Conservation (phyloP, 2,113 vertebrate genomes). For the Bagarius yarrelli region DNA sequence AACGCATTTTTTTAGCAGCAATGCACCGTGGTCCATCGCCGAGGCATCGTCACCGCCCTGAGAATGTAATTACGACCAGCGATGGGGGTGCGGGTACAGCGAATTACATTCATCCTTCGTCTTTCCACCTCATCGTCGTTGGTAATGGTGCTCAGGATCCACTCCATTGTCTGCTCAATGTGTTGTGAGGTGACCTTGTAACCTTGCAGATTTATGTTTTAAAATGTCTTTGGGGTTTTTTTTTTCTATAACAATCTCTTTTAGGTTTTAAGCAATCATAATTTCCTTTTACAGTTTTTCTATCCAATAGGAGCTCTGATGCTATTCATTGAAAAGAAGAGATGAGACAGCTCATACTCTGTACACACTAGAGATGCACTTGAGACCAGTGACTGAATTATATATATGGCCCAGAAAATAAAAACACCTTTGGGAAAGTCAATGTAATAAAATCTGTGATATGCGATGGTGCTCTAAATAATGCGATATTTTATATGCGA, state of each 20-base stretch:
- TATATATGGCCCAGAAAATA: no score
- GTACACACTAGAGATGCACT: neutral
- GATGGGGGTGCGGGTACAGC: conserved; percentile 1
- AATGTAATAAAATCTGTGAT: no score
- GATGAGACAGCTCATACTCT: neutral
- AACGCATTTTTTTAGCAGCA: conserved; percentile 32
- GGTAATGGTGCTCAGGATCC: conserved; percentile 25
- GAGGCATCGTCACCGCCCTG: neutral
- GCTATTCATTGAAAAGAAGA: conserved; percentile 16
- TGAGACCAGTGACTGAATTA: no score
- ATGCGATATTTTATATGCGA: no score
- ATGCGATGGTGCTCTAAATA: no score
- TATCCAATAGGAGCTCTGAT: conserved; percentile 9
- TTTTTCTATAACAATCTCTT: conserved; percentile 19
- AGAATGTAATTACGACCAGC: conserved; percentile 30
- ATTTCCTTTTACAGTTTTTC: conserved; percentile 1
- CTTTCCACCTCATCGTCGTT: conserved; percentile 12
- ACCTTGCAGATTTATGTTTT: conserved; percentile 32
- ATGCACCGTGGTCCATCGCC: conserved; percentile 11
- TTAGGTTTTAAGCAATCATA: conserved; percentile 28
- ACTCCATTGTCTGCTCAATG: conserved; percentile 37
- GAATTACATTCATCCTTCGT: conserved; percentile 16
- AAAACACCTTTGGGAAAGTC: no score
- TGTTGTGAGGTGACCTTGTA: conserved; percentile 29
- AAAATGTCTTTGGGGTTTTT: conserved; percentile 14